These are phyloP conservation scores for Anthonomus grandis DNA, from an alignment of 1,140 invertebrate genomes.

Conservation along the genomic window DNA sequence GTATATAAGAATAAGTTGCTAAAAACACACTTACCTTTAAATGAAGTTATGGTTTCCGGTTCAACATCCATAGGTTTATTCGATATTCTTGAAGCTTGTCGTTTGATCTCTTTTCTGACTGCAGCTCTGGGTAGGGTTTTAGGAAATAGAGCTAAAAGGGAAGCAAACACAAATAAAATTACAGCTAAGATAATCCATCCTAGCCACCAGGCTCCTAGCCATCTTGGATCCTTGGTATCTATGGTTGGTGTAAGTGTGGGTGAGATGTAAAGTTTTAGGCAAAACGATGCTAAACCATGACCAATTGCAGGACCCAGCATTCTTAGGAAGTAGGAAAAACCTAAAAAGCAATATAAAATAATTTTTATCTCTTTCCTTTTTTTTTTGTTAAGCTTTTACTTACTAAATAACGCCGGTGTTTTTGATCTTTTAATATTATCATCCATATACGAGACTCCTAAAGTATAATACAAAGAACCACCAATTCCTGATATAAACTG, in stretches of 20 bases:
- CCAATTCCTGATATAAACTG: slow-evolving; percentile 67
- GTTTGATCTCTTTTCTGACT: slow-evolving; percentile 52
- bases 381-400: slow-evolving; percentile 34
- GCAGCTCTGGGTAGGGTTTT: slow-evolving; percentile 61
- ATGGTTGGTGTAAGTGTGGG: slow-evolving; percentile 67
- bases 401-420: slow-evolving; percentile 63
- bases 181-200: slow-evolving; percentile 72
- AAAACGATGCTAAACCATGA: slow-evolving; percentile 66
- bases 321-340: slow-evolving; percentile 65
- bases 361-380: not conserved
- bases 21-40: slow-evolving; percentile 41
- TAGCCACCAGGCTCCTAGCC: slow-evolving; percentile 77
- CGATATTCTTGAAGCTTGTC: slow-evolving; percentile 44
- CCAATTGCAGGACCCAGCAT: slow-evolving; percentile 71
- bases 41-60: slow-evolving; percentile 41
- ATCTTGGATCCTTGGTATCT: slow-evolving; percentile 65
- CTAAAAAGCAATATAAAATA: slow-evolving; percentile 42
- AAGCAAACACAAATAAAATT: slow-evolving; percentile 59
- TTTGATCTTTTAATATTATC: slow-evolving; percentile 69
- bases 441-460: slow-evolving; percentile 70
- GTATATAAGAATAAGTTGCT: no score
- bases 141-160: slow-evolving; percentile 63
- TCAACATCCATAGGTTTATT: slow-evolving; percentile 42
- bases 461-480: slow-evolving; percentile 62
- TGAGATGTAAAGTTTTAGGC: slow-evolving; percentile 66